phyloP scores from a whole-genome alignment of 1,140 invertebrate genomes.

The Neuroterus valhalla region DNA sequence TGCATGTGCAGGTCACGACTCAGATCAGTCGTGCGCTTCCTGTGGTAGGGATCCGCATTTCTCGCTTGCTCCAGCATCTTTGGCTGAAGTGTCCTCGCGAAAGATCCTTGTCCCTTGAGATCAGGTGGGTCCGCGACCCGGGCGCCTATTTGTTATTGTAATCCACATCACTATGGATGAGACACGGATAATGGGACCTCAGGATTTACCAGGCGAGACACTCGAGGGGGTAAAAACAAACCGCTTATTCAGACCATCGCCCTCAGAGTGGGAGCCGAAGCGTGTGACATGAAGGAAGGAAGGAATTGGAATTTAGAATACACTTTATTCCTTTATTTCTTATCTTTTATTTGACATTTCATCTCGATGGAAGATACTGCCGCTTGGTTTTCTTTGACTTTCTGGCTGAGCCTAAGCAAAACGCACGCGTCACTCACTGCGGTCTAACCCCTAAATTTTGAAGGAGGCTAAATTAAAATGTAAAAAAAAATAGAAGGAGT shows the following conservation, averaged over 20 bases:
- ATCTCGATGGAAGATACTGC: no score
- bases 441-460: no score
- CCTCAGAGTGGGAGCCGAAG: background rate
- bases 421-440: no score
- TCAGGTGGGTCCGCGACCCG: slow-evolving; percentile 50
- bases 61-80: slow-evolving; percentile 30
- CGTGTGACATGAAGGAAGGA: background rate
- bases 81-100: slow-evolving; percentile 37
- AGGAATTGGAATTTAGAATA: background rate
- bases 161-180: slow-evolving; percentile 72
- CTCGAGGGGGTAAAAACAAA: slow-evolving; percentile 48
- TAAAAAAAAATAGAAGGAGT: no score
- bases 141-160: slow-evolving; percentile 71
- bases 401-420: no score
- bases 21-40: slow-evolving; percentile 46
- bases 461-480: no score
- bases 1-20: slow-evolving; percentile 42
- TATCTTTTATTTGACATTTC: no score
- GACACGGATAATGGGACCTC: slow-evolving; percentile 66
- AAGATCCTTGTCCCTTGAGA: slow-evolving; percentile 59
- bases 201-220: slow-evolving; percentile 57
- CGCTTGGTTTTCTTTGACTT: no score
- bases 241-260: slow-evolving; percentile 40
- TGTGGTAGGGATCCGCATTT: slow-evolving; percentile 39
- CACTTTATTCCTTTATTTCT: no score